A percentile compares a stretch with the other conserved stretches of the same genome.
phyloP scores from a whole-genome alignment of 2,797 vertebrate genomes.

The Eptatretus atami region DNA sequence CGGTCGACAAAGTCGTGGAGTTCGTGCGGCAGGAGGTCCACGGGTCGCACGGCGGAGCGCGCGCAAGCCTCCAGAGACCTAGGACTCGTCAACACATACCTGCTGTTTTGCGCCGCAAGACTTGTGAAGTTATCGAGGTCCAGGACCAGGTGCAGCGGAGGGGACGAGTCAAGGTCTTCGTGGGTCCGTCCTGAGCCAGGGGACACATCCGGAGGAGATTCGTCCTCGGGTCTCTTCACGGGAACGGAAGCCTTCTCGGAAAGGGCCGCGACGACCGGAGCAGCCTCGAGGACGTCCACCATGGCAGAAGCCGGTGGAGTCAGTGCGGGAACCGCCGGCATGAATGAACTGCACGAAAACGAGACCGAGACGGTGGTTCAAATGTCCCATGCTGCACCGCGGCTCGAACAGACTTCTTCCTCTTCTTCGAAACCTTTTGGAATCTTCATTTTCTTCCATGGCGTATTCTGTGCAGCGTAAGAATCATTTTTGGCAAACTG shows the following conservation, averaged over 20 bases:
- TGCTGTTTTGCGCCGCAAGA: conserved; percentile 53
- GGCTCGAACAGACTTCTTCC: too few species aligned
- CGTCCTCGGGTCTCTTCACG: background rate
- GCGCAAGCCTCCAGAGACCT: conserved; percentile 77
- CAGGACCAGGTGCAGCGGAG: conserved; percentile 32
- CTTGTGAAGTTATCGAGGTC: conserved; percentile 83
- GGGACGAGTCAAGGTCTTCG: conserved; percentile 12
- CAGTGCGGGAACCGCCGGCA: too few species aligned
- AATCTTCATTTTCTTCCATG: too few species aligned
- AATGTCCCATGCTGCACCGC: too few species aligned
- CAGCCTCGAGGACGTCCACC: background rate
- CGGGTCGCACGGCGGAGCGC: conserved; percentile 56
- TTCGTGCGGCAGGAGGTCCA: conserved; percentile 46
- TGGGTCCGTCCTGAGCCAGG: background rate
- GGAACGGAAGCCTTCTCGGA: background rate
- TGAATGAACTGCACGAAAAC: too few species aligned
- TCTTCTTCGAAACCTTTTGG: too few species aligned
- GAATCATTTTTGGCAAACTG: too few species aligned
- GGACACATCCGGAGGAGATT: background rate
- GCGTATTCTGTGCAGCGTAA: too few species aligned
- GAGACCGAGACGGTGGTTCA: too few species aligned
- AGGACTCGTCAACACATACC: conserved; percentile 80
- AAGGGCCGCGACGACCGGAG: background rate
- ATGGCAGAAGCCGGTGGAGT: background rate
- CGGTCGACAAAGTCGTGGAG: conserved; percentile 56